phyloP scores from a whole-genome alignment of 2,888 invertebrate genomes.

The Harpalus rubripes region DNA sequence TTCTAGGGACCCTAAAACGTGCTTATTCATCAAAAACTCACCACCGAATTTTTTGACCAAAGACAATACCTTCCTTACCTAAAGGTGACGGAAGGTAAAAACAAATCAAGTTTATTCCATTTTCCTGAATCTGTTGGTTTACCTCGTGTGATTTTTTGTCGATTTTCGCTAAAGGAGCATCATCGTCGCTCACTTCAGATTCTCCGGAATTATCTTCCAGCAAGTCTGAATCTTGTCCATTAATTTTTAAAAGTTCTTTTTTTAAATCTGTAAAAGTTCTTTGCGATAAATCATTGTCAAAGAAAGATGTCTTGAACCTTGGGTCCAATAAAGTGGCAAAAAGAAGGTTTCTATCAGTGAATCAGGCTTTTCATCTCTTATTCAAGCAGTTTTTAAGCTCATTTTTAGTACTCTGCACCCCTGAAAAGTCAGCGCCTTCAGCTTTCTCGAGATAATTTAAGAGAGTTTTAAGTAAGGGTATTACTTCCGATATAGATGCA shows the following conservation, averaged over 20 bases:
- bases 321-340: slow-evolving; percentile 25
- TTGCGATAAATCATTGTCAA: slow-evolving; percentile 22
- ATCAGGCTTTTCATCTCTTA: slow-evolving; percentile 7
- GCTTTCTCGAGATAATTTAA: slow-evolving; percentile 15
- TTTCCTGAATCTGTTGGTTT: no score
- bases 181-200: neutral
- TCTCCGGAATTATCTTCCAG: no score
- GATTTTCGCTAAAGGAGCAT: slow-evolving; percentile 21
- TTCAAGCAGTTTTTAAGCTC: slow-evolving; percentile 8
- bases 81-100: no score
- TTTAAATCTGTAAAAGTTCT: neutral
- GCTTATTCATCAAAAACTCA: no score
- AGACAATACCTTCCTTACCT: no score
- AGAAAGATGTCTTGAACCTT: slow-evolving; percentile 17
- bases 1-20: no score
- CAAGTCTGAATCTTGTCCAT: no score
- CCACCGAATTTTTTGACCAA: no score
- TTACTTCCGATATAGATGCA: slow-evolving; percentile 22
- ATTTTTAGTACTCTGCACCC: slow-evolving; percentile 14
- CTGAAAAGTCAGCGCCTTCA: slow-evolving; percentile 20
- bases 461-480: slow-evolving; percentile 18
- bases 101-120: no score
- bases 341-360: slow-evolving; percentile 20
- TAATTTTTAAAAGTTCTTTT: no score
- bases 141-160: no score